A percentile compares a stretch with the other conserved stretches of the same genome.
These are phyloP conservation scores for Nematopogon swammerdamellus DNA, from an alignment of 2,888 invertebrate genomes.

Conservation along the genomic window DNA sequence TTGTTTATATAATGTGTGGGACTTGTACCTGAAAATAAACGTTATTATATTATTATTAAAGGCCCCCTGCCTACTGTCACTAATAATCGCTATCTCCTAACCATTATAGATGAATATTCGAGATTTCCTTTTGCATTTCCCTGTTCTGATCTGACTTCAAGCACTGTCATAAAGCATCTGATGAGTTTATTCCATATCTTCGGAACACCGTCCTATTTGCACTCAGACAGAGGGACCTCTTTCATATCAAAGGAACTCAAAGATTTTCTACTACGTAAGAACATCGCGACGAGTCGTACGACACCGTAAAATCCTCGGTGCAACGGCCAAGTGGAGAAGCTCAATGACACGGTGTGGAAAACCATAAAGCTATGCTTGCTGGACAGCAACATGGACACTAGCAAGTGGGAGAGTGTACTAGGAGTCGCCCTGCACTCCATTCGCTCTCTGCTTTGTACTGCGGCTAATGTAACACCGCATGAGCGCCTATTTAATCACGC, in stretches of 20 bases:
- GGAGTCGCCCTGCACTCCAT: conserved; percentile 10
- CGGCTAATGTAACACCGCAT: conserved; percentile 12
- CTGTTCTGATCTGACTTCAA: conserved; percentile 9
- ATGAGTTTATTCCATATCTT: conserved; percentile 6
- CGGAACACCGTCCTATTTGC: conserved; percentile 11
- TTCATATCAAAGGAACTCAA: conserved; percentile 11
- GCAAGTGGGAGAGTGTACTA: conserved; percentile 10
- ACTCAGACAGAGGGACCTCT: conserved; percentile 11
- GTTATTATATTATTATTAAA: too few species aligned
- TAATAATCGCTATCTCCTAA: conserved; percentile 6
- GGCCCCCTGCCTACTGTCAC: conserved; percentile 8
- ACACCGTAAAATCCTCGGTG: conserved; percentile 12
- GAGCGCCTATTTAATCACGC: conserved; percentile 5
- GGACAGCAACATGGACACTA: conserved; percentile 1
- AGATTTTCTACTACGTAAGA: conserved; percentile 6
- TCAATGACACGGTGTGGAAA: conserved; percentile 10
- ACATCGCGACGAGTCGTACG: conserved; percentile 11
- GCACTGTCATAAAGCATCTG: conserved; percentile 10
- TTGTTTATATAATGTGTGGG: too few species aligned
- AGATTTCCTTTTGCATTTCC: conserved; percentile 8
- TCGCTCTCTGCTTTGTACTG: conserved; percentile 11
- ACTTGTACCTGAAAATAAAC: too few species aligned
- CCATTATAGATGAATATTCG: conserved; percentile 10
- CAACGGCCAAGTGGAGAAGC: conserved; percentile 9
- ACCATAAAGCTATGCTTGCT: conserved; percentile 8